These are phyloP conservation scores for Merops nubicus DNA, from an alignment of 2,113 vertebrate species.

Conservation along the genomic window DNA sequence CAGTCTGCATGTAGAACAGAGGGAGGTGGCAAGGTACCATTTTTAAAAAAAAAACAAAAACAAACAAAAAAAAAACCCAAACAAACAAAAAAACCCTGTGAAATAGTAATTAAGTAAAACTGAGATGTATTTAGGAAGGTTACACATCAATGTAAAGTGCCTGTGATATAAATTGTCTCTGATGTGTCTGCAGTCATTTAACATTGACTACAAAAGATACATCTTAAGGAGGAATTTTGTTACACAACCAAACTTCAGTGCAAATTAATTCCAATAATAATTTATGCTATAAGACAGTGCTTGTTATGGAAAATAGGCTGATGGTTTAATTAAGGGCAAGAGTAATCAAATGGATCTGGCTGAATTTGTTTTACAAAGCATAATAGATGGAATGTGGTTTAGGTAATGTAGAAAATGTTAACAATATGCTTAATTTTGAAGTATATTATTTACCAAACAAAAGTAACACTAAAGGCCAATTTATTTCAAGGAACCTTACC, in stretches of 20 bases:
- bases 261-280: conserved; percentile 29
- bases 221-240: not conserved
- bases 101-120: not conserved
- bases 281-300: not conserved
- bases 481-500: not conserved
- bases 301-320: conserved; percentile 11
- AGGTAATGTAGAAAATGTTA: not conserved
- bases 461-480: not conserved
- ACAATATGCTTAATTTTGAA: not conserved
- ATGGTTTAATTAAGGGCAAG: conserved; percentile 36
- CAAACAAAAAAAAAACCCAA: too few relatives aligned
- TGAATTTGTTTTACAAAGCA: not conserved
- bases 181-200: not conserved
- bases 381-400: not conserved
- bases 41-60: conserved; percentile 1
- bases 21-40: not conserved
- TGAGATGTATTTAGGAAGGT: not conserved
- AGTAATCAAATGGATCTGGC: conserved; percentile 32
- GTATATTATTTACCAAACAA: not conserved
- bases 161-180: not conserved
- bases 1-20: not conserved
- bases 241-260: not conserved
- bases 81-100: too few relatives aligned
- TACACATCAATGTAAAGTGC: not conserved
- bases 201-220: not conserved